phyloP scores from a whole-genome alignment of 2,888 invertebrate species.

The Bugulina stolonifera region DNA sequence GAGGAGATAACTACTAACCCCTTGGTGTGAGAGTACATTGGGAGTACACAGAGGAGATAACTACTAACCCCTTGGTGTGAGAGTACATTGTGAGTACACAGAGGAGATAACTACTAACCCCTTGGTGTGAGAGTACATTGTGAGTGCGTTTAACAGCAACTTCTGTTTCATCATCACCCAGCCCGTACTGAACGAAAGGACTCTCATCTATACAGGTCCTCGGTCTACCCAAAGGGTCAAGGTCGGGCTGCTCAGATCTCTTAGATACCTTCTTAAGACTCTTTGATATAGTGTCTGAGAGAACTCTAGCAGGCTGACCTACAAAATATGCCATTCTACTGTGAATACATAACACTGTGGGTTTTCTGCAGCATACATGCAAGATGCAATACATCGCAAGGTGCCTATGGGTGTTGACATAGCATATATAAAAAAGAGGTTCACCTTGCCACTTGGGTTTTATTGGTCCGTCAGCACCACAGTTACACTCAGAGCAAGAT shows the following conservation, averaged over 20 bases:
- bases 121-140: slow-evolving; percentile 18
- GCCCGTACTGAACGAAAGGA: slow-evolving; percentile 24
- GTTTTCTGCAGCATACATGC: too few relatives aligned
- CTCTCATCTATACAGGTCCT: neutral
- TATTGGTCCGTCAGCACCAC: neutral
- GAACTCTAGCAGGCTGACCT: slow-evolving; percentile 19
- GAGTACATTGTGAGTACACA: too few relatives aligned
- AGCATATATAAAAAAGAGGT: too few relatives aligned
- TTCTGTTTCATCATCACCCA: slow-evolving; percentile 15
- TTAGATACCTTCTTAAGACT: slow-evolving; percentile 15
- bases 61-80: too few relatives aligned
- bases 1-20: too few relatives aligned
- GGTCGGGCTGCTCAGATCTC: slow-evolving; percentile 7
- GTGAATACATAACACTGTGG: too few relatives aligned
- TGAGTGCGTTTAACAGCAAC: slow-evolving; percentile 2
- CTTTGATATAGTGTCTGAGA: slow-evolving; percentile 25
- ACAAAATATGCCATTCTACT: too few relatives aligned
- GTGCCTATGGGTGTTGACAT: too few relatives aligned
- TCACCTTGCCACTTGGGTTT: neutral
- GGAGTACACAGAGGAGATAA: too few relatives aligned
- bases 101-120: too few relatives aligned
- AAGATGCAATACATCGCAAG: too few relatives aligned
- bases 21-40: too few relatives aligned
- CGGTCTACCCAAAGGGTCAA: neutral
- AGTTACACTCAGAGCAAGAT: neutral